Evolutionary conservation across 2,113 vertebrate genomes (phyloP), one percentile per base, ranked within the genome.

Genomic region (Opisthocomus hoazin): DNA sequence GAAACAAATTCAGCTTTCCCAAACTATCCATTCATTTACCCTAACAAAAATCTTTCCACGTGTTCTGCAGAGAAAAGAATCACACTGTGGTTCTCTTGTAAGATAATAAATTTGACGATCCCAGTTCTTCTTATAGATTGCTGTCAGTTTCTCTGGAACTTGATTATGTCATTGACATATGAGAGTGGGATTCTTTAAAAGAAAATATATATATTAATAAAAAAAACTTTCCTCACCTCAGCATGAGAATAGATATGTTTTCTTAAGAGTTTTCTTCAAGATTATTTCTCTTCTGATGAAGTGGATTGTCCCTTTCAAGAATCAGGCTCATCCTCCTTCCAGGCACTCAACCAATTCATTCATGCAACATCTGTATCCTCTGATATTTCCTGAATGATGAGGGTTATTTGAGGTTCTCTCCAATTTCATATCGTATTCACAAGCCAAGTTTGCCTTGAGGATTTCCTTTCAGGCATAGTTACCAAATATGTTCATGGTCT

Each of bases 371-470:
- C 81, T 96, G 82, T 90, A 83, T 96, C 84, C 78, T 93, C 92
- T 94, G 75, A 74, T 94, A 94, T 66, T 93, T 94, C 87, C 91
- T 93, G 89, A 87, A 69, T 80, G 32, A 5, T 50, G 54, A 80
- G 46, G 50, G 78, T 90, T 94, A 91, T 93, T 91, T 90, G 63
- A 91, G 93, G 78, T 54, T 93, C 63, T 90, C 41, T 94, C 37
- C n/a, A 45, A 77, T 17, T 11, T 83, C 50, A n/a, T 30, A 63
- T 29, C 18, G 16, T 74, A 76, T 90, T 93, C 53, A 71, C 53
- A 85, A 87, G 58, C 61, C 61, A 93, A 54, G 26, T 80, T 90
- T 93, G 84, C 75, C 68, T 58, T 77, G 58, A 91, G 87, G 45
- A 50, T 80, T 97, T 97, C 84, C 87, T 96, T 93, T 95, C 78